Evolutionary conservation across 2,113 vertebrate genomes (phyloP).

Genomic region (Pelusios castaneus): DNA sequence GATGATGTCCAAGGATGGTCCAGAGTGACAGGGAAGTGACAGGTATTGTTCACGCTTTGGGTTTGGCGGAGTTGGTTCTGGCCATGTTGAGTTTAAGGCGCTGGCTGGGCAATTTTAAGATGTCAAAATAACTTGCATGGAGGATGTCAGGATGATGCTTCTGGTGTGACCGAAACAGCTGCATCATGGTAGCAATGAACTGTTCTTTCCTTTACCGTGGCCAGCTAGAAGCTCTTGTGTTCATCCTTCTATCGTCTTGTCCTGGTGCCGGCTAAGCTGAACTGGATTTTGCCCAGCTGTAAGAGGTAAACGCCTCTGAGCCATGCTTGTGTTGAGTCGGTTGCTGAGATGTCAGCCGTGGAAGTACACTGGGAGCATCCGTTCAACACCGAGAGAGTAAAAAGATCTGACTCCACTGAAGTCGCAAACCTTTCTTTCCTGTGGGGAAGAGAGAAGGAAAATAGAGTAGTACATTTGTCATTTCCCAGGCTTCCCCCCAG

Average conservation of each 20-base stretch:
- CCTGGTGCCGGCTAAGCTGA: neutral
- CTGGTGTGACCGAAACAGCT: neutral
- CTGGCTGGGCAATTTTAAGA: neutral
- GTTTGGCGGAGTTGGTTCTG: neutral
- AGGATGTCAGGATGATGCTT: neutral
- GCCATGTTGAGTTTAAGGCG: neutral
- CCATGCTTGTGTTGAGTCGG: neutral
- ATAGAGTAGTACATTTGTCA: neutral
- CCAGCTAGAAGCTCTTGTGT: neutral
- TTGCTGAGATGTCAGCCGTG: too few species aligned
- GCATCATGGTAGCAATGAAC: fast-evolving
- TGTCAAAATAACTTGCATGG: neutral
- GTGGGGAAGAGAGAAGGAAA: neutral
- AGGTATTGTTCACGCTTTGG: neutral
- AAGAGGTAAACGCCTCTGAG: fast-evolving
- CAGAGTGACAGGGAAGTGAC: neutral
- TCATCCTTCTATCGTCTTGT: neutral
- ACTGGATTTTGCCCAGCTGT: neutral
- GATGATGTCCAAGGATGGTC: neutral
- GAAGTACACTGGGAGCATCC: too few species aligned
- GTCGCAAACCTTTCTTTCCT: neutral
- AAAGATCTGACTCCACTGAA: neutral
- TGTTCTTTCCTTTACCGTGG: neutral
- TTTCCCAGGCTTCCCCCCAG: neutral
- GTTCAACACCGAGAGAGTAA: neutral